These are phyloP conservation scores for Peromyscus eremicus DNA, from an alignment of 2,797 vertebrate genomes.

Conservation along the genomic window DNA sequence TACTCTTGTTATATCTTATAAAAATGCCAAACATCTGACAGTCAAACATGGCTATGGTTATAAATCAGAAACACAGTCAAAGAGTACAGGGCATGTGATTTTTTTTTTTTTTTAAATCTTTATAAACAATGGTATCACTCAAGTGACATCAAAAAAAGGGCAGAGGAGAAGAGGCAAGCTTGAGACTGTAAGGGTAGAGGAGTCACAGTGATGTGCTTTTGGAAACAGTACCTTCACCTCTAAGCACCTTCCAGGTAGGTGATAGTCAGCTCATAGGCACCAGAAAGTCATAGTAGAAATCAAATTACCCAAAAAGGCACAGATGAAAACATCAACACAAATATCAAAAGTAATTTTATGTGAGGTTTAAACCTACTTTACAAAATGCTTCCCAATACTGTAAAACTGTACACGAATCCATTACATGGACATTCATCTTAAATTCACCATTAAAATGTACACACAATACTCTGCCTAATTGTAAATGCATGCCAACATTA, in stretches of 20 bases:
- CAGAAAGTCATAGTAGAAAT: slow-evolving; percentile 86
- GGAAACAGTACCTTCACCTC: slow-evolving; percentile 87
- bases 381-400: slow-evolving; percentile 83
- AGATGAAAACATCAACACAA: slow-evolving; percentile 86
- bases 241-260: slow-evolving; percentile 87
- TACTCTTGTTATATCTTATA: slow-evolving; percentile 74
- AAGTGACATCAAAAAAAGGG: slow-evolving; percentile 77
- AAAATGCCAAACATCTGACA: slow-evolving; percentile 64
- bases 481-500: slow-evolving; percentile 80
- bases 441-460: slow-evolving; percentile 70
- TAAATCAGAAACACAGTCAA: slow-evolving; percentile 78
- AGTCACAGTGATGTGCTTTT: slow-evolving; percentile 85
- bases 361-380: slow-evolving; percentile 82
- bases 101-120: slow-evolving; percentile 75
- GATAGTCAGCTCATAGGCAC: slow-evolving; percentile 88
- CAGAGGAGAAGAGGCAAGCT: slow-evolving; percentile 76
- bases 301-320: slow-evolving; percentile 89
- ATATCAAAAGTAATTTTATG: slow-evolving; percentile 79
- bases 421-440: slow-evolving; percentile 76
- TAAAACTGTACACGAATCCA: slow-evolving; percentile 83
- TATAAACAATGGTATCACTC: slow-evolving; percentile 73
- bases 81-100: slow-evolving; percentile 74
- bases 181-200: slow-evolving; percentile 76
- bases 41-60: slow-evolving; percentile 63
- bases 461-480: slow-evolving; percentile 69